Evolutionary conservation across 2,797 vertebrate species (phyloP).

Genomic region (Brotogeris chrysoptera): DNA sequence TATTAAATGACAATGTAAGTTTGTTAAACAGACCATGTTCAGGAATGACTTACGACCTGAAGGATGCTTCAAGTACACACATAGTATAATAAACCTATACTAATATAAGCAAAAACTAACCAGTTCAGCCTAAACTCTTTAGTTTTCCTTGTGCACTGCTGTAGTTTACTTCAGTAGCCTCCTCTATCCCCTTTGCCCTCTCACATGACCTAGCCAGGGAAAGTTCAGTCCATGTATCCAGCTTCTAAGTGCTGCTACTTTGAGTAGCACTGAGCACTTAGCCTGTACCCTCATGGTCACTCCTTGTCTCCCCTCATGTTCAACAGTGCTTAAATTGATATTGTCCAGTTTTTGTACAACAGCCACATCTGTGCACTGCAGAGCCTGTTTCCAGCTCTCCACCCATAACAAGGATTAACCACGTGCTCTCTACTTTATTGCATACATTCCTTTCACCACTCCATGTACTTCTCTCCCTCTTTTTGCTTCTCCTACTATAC

Average conservation of each 20-base stretch:
- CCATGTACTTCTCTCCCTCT: neutral
- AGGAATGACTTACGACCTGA: neutral
- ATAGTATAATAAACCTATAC: neutral
- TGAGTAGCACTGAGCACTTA: neutral
- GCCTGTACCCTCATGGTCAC: neutral
- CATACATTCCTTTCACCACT: neutral
- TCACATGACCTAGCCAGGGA: neutral
- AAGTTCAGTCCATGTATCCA: neutral
- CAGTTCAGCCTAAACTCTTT: neutral
- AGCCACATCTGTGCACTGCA: neutral
- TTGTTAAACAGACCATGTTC: neutral
- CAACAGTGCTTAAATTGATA: neutral
- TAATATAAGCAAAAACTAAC: neutral
- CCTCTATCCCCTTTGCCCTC: neutral
- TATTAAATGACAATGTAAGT: neutral
- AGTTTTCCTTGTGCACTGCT: neutral
- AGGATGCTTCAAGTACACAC: neutral
- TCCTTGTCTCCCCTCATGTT: neutral
- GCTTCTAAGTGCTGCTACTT: neutral
- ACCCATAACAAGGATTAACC: neutral
- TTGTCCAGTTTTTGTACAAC: neutral
- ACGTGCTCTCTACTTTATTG: neutral
- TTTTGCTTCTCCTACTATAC: neutral
- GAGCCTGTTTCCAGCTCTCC: neutral
- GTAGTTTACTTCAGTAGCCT: neutral